A percentile compares a stretch with the other conserved stretches of the same genome.
These are phyloP conservation scores for Apostichopus leukothele DNA, from an alignment of 53 echinoderm and acorn worm species.

Conservation along the genomic window DNA sequence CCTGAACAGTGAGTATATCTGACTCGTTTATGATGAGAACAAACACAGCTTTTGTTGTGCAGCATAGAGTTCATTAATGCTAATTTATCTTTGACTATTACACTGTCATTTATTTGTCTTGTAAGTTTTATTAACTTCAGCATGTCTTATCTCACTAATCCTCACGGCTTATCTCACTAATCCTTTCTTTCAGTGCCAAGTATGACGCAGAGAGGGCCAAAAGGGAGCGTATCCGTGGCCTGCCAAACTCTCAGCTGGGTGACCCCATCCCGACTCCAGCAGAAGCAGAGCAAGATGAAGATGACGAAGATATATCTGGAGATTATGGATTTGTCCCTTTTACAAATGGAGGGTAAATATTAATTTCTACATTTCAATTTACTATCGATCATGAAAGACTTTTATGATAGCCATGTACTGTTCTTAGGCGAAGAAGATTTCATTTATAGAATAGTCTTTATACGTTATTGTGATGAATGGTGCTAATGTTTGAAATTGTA, in stretches of 20 bases:
- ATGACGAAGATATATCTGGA: not conserved
- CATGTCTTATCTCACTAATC: not conserved
- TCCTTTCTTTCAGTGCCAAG: slow-evolving; percentile 60
- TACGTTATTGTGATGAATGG: too few relatives aligned
- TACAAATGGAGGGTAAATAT: slow-evolving; percentile 63
- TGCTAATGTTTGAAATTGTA: too few relatives aligned
- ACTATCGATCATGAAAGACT: not conserved
- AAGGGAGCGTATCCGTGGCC: slow-evolving; percentile 70
- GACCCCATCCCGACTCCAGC: slow-evolving; percentile 80
- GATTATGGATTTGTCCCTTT: slow-evolving; percentile 96
- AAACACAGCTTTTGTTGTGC: too few relatives aligned
- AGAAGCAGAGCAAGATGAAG: slow-evolving; percentile 35
- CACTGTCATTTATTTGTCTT: not conserved
- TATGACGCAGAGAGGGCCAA: slow-evolving; percentile 91
- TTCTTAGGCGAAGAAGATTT: too few relatives aligned
- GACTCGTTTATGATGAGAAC: too few relatives aligned
- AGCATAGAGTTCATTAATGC: not conserved
- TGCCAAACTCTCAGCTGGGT: slow-evolving; percentile 84
- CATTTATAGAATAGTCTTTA: too few relatives aligned
- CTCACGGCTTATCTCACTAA: not conserved
- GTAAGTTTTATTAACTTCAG: not conserved
- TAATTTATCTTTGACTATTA: not conserved
- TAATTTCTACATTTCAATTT: not conserved
- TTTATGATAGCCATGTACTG: too few relatives aligned
- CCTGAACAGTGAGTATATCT: slow-evolving; percentile 67